Base-by-base conservation (phyloP, 2,113 vertebrate genomes). In the Hemiscyllium ocellatum region DNA sequence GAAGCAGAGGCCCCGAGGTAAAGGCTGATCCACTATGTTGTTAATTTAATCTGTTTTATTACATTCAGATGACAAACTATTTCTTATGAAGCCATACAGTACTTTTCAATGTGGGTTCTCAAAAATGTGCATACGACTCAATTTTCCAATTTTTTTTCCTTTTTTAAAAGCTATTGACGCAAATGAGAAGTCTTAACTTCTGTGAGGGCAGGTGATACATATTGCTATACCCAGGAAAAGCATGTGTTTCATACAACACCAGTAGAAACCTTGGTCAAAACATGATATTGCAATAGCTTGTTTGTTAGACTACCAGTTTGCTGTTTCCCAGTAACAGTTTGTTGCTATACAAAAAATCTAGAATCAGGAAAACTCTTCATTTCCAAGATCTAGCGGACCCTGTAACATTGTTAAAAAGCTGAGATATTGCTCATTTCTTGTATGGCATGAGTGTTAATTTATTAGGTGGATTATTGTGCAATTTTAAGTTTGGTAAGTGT, bases 1-100 rank as follows among this genome's bases (percentile, higher is more conserved):
- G 98, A 99, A 99, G 98, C 99, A 99, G 98, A 99, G 99, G 98
- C 99, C 99, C 97, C 98, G 99, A 99, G 99, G 99, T 99, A 99
- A 99, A 99, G 98, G 98, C 98, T 98, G 98, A 98, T 98, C 98
- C 97, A 96, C 97, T 97, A 98, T 98, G 98, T 98, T 97, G 97
- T 97, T 96, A 97, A 97, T 97, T 97, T 97, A 97, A 97, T 97
- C 97, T 96, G 96, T 97, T 90, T 97, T 97, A 97, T 97, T 98
- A 96, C 97, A 98, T 98, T 99, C 98, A 98, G 98, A 99, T 99
- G 99, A 98, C 99, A 99, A 99, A 99, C 47, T 78, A 47, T 56
- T 56, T 70, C 37, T 95, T 95, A 61, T 17, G 33, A 50, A 94
- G 50, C 94, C 69, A 76, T 95, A 72, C 94, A 95, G 94, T 95